Base-by-base conservation (phyloP, 2,888 invertebrate species). In the Lycaena phlaeas region DNA sequence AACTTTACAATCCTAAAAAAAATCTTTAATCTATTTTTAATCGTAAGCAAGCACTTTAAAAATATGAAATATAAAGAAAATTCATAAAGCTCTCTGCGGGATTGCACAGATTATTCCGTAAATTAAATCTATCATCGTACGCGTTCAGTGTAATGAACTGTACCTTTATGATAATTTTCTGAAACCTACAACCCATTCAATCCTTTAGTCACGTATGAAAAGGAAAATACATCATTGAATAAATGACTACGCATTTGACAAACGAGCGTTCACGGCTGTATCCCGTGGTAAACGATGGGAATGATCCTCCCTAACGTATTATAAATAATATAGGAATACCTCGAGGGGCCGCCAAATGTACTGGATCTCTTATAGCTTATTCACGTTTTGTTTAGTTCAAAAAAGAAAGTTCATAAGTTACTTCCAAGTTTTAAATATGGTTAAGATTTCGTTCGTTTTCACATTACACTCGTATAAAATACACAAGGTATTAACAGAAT, bases 211-310 rank as follows among this genome's bases (percentile, higher is more conserved):
- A 53, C 59, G 59, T 59, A 57, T 59, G 56, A 54, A 53, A 56
- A 53, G 50, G 51, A 52, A 57, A 64, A 67, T 62, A 70, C 66
- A 70, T 71, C 78, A 71, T 78, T 73, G 70, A 69, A 78, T 81
- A 81, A 77, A 82, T 79, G 78, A 77, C 75, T 75, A 73, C 72
- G 69, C 77, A 76, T 82, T 81, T 81, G 78, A 82, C 78, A 82
- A 82, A 82, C 75, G 82, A 81, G 77, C 73, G 74, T 77, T 73
- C 76, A 64, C 70, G 68, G 71, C 74, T 73, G 75, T 75, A 78
- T 78, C 70, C 74, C 70, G 64, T 69, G 69, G 74, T 77, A 72
- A 71, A 71, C 71, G 74, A 68, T 64, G 65, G 72, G 71, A 76
- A 76, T 75, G 77, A 78, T 78, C 73, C 78, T 73, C 77, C 72